These are phyloP conservation scores for Chymomyza fuscimana DNA, from an alignment of 2,888 invertebrate genomes.

Conservation along the genomic window DNA sequence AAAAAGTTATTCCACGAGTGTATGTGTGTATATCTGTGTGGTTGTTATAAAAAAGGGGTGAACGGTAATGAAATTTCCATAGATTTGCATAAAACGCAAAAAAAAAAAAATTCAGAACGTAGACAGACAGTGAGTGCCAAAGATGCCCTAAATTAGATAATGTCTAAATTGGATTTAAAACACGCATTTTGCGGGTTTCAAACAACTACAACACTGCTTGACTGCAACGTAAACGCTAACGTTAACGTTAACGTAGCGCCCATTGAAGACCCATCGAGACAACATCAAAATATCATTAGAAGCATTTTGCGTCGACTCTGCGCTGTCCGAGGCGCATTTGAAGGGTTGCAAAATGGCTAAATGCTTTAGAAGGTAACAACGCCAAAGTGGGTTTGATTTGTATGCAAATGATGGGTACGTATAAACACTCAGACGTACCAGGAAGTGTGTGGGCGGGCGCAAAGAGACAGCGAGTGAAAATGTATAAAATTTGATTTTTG, in stretches of 20 bases:
- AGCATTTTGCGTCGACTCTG: conserved; percentile 29
- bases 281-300: conserved; percentile 72
- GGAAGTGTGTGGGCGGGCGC: conserved; percentile 2
- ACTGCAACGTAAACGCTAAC: conserved; percentile 13
- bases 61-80: conserved; percentile 70
- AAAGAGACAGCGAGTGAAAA: conserved; percentile 17
- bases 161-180: conserved; percentile 79
- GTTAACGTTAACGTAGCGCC: conserved; percentile 36
- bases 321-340: conserved; percentile 51
- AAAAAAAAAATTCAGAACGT: conserved; percentile 33
- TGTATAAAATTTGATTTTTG: conserved; percentile 56
- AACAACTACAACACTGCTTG: conserved; percentile 22
- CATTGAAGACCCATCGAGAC: conserved; percentile 72
- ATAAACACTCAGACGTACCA: neutral
- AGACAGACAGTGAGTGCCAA: conserved; percentile 36
- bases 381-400: conserved; percentile 47
- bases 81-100: conserved; percentile 63
- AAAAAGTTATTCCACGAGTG: conserved; percentile 1
- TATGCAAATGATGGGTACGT: conserved; percentile 55
- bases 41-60: conserved; percentile 54
- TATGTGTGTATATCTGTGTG: neutral
- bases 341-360: conserved; percentile 55
- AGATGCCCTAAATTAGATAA: conserved; percentile 78
- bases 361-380: conserved; percentile 1
- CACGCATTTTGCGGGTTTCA: conserved; percentile 77